A percentile compares a stretch with the other conserved stretches of the same genome.
Conservation (phyloP, 30 jellyfish, hydroid and myxozoan genomes). For the Hydractinia echinata region DNA sequence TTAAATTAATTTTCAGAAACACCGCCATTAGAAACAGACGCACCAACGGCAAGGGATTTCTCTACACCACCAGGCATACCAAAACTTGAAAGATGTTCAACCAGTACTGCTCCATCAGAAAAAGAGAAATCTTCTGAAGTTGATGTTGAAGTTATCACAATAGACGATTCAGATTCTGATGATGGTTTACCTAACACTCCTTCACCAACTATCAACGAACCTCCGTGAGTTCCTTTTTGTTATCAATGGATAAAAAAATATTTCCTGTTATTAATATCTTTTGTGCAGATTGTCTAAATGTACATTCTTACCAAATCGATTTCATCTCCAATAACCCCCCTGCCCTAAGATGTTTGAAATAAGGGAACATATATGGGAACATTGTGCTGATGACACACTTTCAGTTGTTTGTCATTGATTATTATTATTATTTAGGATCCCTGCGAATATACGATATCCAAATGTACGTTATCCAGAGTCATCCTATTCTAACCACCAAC, state of each 20-base stretch:
- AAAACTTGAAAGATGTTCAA: neutral
- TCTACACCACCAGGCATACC: conserved; percentile 25
- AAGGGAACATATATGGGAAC: too few species aligned
- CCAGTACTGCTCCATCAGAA: too few species aligned
- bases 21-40: conserved; percentile 24
- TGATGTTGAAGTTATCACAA: conserved; percentile 47
- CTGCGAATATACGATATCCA: too few species aligned
- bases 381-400: too few species aligned
- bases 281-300: too few species aligned
- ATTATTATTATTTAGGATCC: too few species aligned
- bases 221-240: neutral
- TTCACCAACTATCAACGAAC: neutral
- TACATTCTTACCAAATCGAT: too few species aligned
- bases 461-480: neutral
- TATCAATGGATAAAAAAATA: too few species aligned
- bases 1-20: neutral
- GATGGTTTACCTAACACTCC: conserved; percentile 47
- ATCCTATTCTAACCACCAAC: conserved; percentile 32
- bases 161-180: conserved; percentile 72
- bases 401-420: too few species aligned
- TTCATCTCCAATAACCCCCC: too few species aligned
- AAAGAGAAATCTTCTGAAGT: conserved; percentile 15
- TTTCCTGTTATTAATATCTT: too few species aligned
- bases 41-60: neutral
- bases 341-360: too few species aligned